A percentile compares a stretch with the other conserved stretches of the same genome.
phyloP scores from a whole-genome alignment of 2,888 invertebrate genomes.

The Gastrophysa polygoni region DNA sequence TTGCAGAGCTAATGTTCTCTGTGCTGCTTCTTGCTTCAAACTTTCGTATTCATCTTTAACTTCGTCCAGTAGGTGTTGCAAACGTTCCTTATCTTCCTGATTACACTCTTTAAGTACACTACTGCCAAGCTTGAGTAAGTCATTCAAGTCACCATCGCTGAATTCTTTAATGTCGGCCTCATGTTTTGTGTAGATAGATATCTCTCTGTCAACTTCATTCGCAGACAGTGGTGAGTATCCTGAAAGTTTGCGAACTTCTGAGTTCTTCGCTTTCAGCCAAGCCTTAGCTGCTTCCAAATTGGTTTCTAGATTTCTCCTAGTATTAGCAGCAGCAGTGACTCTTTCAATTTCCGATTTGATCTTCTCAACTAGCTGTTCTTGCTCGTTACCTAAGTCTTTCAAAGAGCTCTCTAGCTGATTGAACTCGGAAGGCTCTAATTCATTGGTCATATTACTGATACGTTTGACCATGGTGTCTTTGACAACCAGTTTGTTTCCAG shows the following conservation, averaged over 20 bases:
- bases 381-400: slow-evolving; percentile 74
- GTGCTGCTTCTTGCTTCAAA: slow-evolving; percentile 74
- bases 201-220: slow-evolving; percentile 81
- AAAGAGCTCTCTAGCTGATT: slow-evolving; percentile 77
- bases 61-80: slow-evolving; percentile 71
- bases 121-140: slow-evolving; percentile 77
- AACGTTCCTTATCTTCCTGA: slow-evolving; percentile 68
- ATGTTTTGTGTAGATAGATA: slow-evolving; percentile 75
- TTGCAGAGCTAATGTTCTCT: slow-evolving; percentile 72
- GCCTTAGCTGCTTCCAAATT: slow-evolving; percentile 79
- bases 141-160: slow-evolving; percentile 74
- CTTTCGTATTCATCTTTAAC: slow-evolving; percentile 74
- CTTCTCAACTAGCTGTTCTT: slow-evolving; percentile 73
- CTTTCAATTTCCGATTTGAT: slow-evolving; percentile 77
- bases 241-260: slow-evolving; percentile 76
- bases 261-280: slow-evolving; percentile 80
- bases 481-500: slow-evolving; percentile 81
- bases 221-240: slow-evolving; percentile 81
- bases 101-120: slow-evolving; percentile 82
- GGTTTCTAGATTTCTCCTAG: slow-evolving; percentile 76
- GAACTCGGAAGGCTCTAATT: slow-evolving; percentile 84
- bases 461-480: slow-evolving; percentile 84
- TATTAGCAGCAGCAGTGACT: slow-evolving; percentile 71
- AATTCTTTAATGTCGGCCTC: slow-evolving; percentile 79
- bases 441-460: slow-evolving; percentile 81